A percentile compares a stretch with the other conserved stretches of the same genome.
Conservation (phyloP, 2,888 invertebrate genomes). For the Trichogramma dendrolimi region DNA sequence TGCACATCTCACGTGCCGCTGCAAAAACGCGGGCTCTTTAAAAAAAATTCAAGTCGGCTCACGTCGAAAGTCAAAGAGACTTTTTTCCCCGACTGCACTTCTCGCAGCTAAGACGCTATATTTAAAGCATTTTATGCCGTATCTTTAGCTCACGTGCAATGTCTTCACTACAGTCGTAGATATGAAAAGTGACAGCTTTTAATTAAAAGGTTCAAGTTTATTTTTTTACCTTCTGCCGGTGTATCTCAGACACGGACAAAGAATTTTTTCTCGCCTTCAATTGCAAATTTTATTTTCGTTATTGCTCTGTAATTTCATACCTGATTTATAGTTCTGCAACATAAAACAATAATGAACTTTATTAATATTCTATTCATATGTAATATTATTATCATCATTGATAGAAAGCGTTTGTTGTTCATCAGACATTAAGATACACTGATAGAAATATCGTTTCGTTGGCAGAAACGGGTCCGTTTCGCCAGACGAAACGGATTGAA, state of each 20-base stretch:
- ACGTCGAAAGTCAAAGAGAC: constrained; percentile 7
- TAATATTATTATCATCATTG: too few species aligned
- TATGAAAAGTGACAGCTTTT: constrained; percentile 34
- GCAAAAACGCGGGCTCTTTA: constrained; percentile 3
- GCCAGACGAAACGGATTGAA: too few species aligned
- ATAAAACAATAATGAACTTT: too few species aligned
- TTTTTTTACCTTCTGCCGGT: constrained; percentile 10
- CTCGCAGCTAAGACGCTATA: not conserved
- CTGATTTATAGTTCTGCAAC: too few species aligned
- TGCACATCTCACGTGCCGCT: not conserved
- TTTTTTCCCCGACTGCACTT: too few species aligned
- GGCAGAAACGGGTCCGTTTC: too few species aligned
- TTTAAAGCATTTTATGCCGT: constrained; percentile 20
- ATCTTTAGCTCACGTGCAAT: constrained; percentile 10
- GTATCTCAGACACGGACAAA: not conserved
- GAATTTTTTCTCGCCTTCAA: not conserved
- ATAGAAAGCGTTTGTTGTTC: too few species aligned
- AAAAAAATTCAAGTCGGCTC: constrained; percentile 15
- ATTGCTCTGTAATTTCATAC: too few species aligned
- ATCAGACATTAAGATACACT: too few species aligned
- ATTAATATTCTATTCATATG: too few species aligned
- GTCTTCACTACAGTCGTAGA: constrained; percentile 10
- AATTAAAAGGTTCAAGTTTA: constrained; percentile 40
- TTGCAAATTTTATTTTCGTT: too few species aligned
- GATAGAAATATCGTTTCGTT: too few species aligned